Evolutionary conservation across 2,797 vertebrate genomes (phyloP).

Genomic region (Oceanodroma leucorhoa): DNA sequence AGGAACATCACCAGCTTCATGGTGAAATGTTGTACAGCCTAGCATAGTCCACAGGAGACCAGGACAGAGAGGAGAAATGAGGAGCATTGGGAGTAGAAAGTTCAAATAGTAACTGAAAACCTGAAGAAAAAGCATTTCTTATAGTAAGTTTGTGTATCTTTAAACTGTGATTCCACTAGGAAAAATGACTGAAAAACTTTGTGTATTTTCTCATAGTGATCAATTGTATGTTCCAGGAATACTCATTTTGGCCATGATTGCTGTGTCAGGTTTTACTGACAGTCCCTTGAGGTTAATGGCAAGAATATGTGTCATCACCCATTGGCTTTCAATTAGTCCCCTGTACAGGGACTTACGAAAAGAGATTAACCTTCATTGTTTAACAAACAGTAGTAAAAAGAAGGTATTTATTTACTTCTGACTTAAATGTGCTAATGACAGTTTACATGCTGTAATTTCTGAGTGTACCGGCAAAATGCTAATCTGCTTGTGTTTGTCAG

Average conservation of each 20-base stretch:
- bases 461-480: background rate
- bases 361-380: background rate
- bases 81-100: background rate
- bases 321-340: background rate
- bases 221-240: background rate
- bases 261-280: background rate
- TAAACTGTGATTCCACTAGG: background rate
- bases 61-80: background rate
- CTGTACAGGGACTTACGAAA: rapidly evolving
- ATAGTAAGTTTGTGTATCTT: background rate
- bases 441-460: background rate
- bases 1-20: background rate
- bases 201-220: background rate
- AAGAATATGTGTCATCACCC: background rate
- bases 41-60: background rate
- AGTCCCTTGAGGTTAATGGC: background rate
- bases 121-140: background rate
- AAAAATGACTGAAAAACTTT: background rate
- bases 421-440: background rate
- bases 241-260: background rate
- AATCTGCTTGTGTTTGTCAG: background rate
- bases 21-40: background rate
- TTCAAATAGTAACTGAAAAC: background rate
- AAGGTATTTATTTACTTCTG: background rate
- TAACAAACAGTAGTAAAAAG: background rate